Evolutionary conservation across 1,140 invertebrate genomes (phyloP).

Genomic region (Trigoniulus corallinus): DNA sequence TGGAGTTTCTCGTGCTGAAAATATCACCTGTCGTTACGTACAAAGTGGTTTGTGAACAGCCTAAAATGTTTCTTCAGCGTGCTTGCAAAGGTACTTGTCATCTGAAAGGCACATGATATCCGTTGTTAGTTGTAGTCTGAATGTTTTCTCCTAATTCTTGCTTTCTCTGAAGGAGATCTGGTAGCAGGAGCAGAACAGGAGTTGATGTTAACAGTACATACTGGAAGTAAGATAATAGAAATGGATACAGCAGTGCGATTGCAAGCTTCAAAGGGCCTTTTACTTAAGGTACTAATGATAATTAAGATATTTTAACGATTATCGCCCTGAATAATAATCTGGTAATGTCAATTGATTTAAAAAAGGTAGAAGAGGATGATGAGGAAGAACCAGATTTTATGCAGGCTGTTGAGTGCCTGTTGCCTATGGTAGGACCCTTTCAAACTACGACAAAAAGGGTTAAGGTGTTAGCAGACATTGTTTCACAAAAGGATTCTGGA

Average conservation of each 20-base stretch:
- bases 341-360: no score
- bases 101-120: neutral
- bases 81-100: conserved; percentile 28
- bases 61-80: conserved; percentile 30
- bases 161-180: neutral
- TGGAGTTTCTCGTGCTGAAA: conserved; percentile 43
- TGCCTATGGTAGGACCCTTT: conserved; percentile 50
- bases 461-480: conserved; percentile 48
- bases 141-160: neutral
- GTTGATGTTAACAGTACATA: conserved; percentile 26
- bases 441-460: conserved; percentile 41
- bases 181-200: conserved; percentile 33
- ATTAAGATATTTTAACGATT: no score
- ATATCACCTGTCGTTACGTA: conserved; percentile 31
- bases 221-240: conserved; percentile 28
- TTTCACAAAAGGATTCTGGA: conserved; percentile 43
- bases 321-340: no score
- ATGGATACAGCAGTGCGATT: conserved; percentile 13
- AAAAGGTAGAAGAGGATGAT: neutral
- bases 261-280: conserved; percentile 12
- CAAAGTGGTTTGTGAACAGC: conserved; percentile 36
- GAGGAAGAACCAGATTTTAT: conserved; percentile 2
- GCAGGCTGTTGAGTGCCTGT: conserved; percentile 32
- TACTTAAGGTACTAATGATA: conserved; percentile 20
- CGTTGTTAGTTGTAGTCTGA: neutral